Conservation (phyloP, 2,888 invertebrate species). For the Parascotia fuliginaria region DNA sequence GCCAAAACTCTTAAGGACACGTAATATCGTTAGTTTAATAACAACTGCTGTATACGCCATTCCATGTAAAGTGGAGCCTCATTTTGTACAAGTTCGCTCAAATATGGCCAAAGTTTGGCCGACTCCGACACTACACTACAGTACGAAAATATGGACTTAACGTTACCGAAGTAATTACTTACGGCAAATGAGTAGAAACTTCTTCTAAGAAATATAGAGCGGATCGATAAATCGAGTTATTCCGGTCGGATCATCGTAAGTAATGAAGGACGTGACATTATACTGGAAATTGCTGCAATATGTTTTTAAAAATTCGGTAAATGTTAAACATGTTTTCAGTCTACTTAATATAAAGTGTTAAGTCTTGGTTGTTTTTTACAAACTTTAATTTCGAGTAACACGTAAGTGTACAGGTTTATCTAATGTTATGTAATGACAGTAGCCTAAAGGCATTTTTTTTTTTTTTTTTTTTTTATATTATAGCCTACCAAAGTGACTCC, state of each 20-base stretch:
- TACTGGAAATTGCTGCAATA: no score
- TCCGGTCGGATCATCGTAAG: no score
- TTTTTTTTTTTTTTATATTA: no score
- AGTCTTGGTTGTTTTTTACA: no score
- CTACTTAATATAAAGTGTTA: neutral
- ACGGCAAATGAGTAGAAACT: conserved; percentile 19
- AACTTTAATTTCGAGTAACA: no score
- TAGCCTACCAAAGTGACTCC: no score
- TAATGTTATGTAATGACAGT: no score
- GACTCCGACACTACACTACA: conserved; percentile 38
- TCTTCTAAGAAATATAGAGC: neutral
- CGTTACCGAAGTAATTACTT: conserved; percentile 39
- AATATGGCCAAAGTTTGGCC: conserved; percentile 45
- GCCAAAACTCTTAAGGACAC: conserved; percentile 26
- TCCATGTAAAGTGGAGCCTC: conserved; percentile 29
- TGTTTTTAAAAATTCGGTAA: no score
- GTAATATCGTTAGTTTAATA: conserved; percentile 38
- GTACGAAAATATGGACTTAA: conserved; percentile 40
- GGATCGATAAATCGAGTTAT: neutral
- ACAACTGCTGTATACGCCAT: conserved; percentile 32
- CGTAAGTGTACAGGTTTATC: no score
- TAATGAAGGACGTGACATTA: neutral
- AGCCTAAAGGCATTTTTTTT: no score
- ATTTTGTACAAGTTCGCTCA: conserved; percentile 44
- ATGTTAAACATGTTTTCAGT: no score